phyloP scores from a whole-genome alignment of 2,113 vertebrate species.

The Malurus alboscapulatus region DNA sequence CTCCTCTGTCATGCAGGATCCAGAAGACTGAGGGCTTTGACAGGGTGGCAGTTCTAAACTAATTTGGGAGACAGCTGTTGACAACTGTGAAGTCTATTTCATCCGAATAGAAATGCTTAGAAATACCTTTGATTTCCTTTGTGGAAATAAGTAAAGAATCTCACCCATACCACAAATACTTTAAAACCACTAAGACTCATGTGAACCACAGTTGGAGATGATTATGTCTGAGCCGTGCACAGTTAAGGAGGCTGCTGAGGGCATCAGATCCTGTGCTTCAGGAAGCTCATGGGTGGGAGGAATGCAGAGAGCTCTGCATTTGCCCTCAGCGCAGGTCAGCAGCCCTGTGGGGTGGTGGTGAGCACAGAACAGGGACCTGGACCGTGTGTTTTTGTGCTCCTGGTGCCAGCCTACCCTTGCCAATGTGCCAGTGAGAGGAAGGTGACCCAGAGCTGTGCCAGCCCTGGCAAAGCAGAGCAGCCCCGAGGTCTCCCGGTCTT shows the following conservation, averaged over 20 bases:
- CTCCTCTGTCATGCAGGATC: background rate
- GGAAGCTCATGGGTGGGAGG: background rate
- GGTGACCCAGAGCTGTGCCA: background rate
- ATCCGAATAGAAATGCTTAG: background rate
- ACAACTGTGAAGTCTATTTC: conserved; percentile 13
- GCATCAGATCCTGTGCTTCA: background rate
- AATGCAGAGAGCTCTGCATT: background rate
- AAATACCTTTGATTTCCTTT: conserved; percentile 56
- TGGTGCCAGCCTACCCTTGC: background rate
- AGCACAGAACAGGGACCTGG: background rate
- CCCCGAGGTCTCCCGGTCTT: too few species aligned
- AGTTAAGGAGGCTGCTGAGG: conserved; percentile 4
- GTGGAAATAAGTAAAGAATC: conserved; percentile 14
- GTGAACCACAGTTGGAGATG: background rate
- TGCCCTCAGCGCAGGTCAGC: rapidly evolving
- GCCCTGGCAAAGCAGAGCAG: background rate
- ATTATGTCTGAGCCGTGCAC: background rate
- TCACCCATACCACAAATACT: conserved; percentile 25
- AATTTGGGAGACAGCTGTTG: conserved; percentile 33
- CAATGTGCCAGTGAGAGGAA: rapidly evolving
- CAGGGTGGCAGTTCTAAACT: conserved; percentile 1
- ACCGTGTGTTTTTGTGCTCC: rapidly evolving
- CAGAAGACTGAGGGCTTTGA: background rate
- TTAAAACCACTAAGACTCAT: conserved; percentile 17
- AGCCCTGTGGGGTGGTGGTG: background rate